A percentile compares a stretch with the other conserved stretches of the same genome.
These are phyloP conservation scores for Cricetomys ansorgei DNA, from an alignment of 2,113 vertebrate species.

Conservation along the genomic window DNA sequence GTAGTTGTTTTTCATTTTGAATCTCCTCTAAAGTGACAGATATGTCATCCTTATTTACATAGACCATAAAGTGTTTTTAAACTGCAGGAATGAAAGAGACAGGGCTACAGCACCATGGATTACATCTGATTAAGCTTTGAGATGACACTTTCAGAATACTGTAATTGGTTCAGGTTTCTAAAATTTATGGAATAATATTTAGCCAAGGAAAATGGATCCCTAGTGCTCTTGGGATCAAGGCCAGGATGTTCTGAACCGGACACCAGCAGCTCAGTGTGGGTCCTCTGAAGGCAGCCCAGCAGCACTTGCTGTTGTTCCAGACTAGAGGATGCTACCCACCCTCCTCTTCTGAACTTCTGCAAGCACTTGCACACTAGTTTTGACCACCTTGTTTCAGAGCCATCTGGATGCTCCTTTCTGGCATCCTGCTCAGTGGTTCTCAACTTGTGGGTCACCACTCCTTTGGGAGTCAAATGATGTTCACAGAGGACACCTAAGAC, in stretches of 20 bases:
- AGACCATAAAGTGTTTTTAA: background rate
- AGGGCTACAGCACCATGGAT: background rate
- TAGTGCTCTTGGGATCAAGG: constrained; percentile 16
- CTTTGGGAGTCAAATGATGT: too few relatives aligned
- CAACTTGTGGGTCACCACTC: too few relatives aligned
- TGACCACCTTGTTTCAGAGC: background rate
- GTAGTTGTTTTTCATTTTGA: background rate
- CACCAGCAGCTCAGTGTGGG: background rate
- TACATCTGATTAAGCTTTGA: background rate
- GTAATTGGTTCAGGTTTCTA: constrained; percentile 9
- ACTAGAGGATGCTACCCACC: background rate
- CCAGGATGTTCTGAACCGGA: background rate
- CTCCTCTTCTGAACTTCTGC: background rate
- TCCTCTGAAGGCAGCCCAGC: background rate
- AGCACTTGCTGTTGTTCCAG: background rate
- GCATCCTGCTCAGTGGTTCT: background rate
- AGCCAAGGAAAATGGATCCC: background rate
- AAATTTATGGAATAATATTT: background rate
- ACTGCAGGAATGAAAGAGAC: background rate
- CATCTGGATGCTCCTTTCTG: background rate
- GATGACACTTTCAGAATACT: background rate
- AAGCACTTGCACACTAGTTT: background rate
- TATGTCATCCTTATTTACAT: background rate
- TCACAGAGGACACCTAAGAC: too few relatives aligned
- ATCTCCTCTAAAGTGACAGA: background rate